Percentiles rank a stretch among this genome's conserved stretches.
These are phyloP conservation scores for Rotaria sp. DNA, from an alignment of 2,888 invertebrate species.

Conservation along the genomic window DNA sequence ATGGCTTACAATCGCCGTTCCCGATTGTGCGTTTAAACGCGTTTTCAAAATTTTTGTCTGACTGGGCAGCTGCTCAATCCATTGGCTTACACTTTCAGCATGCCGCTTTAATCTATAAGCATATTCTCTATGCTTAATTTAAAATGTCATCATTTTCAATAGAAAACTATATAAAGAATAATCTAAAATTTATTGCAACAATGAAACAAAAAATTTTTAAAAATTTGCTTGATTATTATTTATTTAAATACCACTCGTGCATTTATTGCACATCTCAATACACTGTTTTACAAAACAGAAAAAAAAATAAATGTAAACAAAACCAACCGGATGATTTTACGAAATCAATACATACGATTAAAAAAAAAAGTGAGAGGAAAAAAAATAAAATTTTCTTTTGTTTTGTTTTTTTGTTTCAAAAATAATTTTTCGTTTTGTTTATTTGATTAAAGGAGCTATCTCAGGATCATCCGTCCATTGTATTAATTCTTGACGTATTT, in stretches of 20 bases:
- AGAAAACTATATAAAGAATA: too few species aligned
- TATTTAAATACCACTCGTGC: not conserved
- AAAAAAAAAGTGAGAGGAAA: not conserved
- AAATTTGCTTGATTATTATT: not conserved
- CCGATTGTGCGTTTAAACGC: too few species aligned
- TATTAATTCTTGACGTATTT: not conserved
- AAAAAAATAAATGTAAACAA: not conserved
- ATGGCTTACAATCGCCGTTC: too few species aligned
- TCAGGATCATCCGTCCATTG: slow-evolving; percentile 7
- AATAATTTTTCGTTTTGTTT: not conserved
- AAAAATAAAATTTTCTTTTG: not conserved
- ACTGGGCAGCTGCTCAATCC: too few species aligned
- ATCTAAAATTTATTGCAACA: too few species aligned
- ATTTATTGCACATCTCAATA: not conserved
- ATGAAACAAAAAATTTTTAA: not conserved
- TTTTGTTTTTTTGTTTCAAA: not conserved
- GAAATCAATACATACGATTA: too few species aligned
- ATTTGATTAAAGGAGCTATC: not conserved
- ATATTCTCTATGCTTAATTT: too few species aligned
- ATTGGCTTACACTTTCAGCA: too few species aligned
- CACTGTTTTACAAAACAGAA: not conserved
- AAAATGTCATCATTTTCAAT: too few species aligned
- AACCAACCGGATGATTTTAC: not conserved
- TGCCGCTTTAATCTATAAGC: too few species aligned
- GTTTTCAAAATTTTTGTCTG: too few species aligned